phyloP scores from a whole-genome alignment of 2,113 vertebrate genomes.

The Pachypanchax playfairii region DNA sequence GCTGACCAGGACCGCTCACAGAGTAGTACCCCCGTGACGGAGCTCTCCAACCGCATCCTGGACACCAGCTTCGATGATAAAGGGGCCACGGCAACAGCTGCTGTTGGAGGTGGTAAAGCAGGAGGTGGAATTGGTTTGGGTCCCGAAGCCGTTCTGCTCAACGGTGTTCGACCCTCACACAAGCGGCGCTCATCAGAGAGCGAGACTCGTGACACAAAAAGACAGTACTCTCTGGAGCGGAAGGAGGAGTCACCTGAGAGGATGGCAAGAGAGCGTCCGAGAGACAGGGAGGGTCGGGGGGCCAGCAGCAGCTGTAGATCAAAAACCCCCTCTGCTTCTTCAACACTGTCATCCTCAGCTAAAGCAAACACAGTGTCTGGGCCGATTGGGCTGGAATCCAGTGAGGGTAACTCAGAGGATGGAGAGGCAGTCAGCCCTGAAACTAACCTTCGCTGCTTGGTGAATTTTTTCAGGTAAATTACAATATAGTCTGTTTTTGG shows the following conservation, averaged over 20 bases:
- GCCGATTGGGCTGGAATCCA: conserved; percentile 60
- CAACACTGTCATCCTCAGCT: conserved; percentile 48
- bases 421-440: conserved; percentile 86
- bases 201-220: conserved; percentile 91
- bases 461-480: conserved; percentile 90
- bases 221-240: conserved; percentile 89
- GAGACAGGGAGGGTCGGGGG: conserved; percentile 61
- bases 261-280: conserved; percentile 70
- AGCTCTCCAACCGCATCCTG: conserved; percentile 90
- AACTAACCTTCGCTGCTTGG: conserved; percentile 92
- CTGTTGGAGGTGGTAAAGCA: conserved; percentile 35
- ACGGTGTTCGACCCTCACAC: conserved; percentile 83
- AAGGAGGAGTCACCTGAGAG: conserved; percentile 72
- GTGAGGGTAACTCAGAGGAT: conserved; percentile 68
- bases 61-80: conserved; percentile 85
- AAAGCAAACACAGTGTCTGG: conserved; percentile 62
- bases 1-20: conserved; percentile 83
- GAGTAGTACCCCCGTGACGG: conserved; percentile 90
- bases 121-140: conserved; percentile 55
- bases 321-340: conserved; percentile 59
- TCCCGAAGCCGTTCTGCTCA: conserved; percentile 61
- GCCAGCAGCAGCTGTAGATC: conserved; percentile 45
- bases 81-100: conserved; percentile 36
- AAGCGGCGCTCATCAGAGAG: conserved; percentile 92
- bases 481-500: neutral